Base-by-base conservation (phyloP, 1,140 invertebrate species). In the Holotrichia oblita region DNA sequence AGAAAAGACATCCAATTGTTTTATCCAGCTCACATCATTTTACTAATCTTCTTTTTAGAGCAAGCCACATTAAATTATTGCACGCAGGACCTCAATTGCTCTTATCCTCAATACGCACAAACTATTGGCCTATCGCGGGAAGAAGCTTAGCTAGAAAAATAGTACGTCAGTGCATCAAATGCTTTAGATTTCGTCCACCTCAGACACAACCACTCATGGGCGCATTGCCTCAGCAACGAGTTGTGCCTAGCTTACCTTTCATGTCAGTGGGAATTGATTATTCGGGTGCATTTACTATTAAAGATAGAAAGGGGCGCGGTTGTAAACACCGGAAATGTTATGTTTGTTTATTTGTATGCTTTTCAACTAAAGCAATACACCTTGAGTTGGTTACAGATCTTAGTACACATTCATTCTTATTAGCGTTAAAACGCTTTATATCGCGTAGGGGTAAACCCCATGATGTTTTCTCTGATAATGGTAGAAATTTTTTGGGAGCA, bases 271-370 rank as follows among this genome's bases (percentile, higher is more conserved):
- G 82, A 34, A 48, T 82, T 20, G 81, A 85, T 72, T 85, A 82
- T 73, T 81, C 82, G 10, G 82, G 83, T 22, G 82, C 82, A 14
- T 77, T 84, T n/a, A 14, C 79, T 8, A 73, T 84, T 17, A 76
- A 79, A 20, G 81, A 81, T 27, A 78, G 78, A 34, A 81, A 77
- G n/a, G n/a, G n/a, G n/a, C n/a, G n/a, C n/a, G n/a, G n/a, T n/a
- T n/a, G n/a, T n/a, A n/a, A n/a, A n/a, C n/a, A n/a, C n/a, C n/a
- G n/a, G n/a, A n/a, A n/a, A n/a, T n/a, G n/a, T n/a, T n/a, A n/a
- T n/a, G n/a, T n/a, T n/a, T n/a, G n/a, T n/a, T n/a, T n/a, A n/a
- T n/a, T n/a, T n/a, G n/a, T n/a, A n/a, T n/a, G n/a, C n/a, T n/a
- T n/a, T n/a, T n/a, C n/a, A n/a, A n/a, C n/a, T n/a, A n/a, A n/a